Evolutionary conservation across 2,888 invertebrate genomes (phyloP), one percentile per base, ranked within the genome.

Genomic region (Campoplex nolae): DNA sequence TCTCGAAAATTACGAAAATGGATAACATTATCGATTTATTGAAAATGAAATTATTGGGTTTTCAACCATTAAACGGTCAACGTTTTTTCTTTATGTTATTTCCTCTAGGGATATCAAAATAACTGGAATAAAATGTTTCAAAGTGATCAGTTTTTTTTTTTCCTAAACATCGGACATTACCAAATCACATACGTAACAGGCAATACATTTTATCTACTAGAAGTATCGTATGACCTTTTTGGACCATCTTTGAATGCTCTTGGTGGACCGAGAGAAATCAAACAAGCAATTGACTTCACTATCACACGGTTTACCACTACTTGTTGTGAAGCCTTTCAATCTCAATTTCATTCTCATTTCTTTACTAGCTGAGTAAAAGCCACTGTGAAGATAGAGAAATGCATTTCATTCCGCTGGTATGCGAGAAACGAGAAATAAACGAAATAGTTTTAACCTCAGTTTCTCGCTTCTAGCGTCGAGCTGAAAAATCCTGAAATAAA

Each of bases 401-500:
- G 38, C 38, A 42, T 35, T 68, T n/a, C 9, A 42, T 68, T 68
- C 56, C 23, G n/a, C 38, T 56, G 35, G 8, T 35, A n/a, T 13
- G 54, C 23, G 23, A 23, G 18, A 18, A 38, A 23, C 56, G 56
- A 11, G 11, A 32, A 32, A 35, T 18, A 42, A 35, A 38, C 11
- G 18, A 74, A 56, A 23, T 16, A 54, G 9, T 58, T 68, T n/a
- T 42, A 68, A 68, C 42, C 68, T 68, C 68, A 23, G 11, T 32
- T 68, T 70, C 7, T 18, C 56, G 56, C 45, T 45, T 38, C n/a
- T 76, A 76, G 62, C 48, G 13, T 62, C 51, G 70, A 18, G 42
- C 35, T 48, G 18, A 28, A n/a, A 73, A 32, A 77, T 51, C 32
- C 23, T 28, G 42, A 28, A 62, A 76, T 71, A 28, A 71, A 65